Base-by-base conservation (phyloP, 2,797 vertebrate genomes). In the Siniperca undulata region DNA sequence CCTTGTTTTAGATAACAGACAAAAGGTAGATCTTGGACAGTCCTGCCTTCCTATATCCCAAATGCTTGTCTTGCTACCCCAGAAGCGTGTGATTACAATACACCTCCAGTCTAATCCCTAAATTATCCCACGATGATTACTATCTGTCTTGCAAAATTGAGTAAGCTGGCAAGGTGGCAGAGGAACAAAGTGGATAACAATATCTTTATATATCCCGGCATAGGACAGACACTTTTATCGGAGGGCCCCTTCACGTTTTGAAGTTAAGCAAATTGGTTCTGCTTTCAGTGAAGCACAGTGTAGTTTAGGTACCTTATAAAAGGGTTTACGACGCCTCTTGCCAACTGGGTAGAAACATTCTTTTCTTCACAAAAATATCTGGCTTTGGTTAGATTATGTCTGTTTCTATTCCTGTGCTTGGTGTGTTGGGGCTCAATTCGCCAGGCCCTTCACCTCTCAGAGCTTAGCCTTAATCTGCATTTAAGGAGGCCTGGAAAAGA, bases 261-360 rank as follows among this genome's bases (percentile, higher is more conserved):
- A 95, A 95, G 93, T 95, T 95, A 95, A 96, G 95, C 93, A 93
- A 95, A 95, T 96, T 93, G 91, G 95, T 95, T 96, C 93, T 95
- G 95, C 95, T 94, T 90, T 90, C 88, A 87, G 86, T 89, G 91
- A 91, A 95, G 86, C 87, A 75, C 90, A 81, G 81, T 88, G 88
- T 89, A 91, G 90, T 93, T 91, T 84, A 86, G 92, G 86, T 87
- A 89, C 77, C 84, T 93, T 93, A 90, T 93, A 94, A 95, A 95
- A 93, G 89, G 92, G 88, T 94, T 95, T 94, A 94, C 68, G 85
- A 91, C 36, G 93, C 87, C 83, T 94, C 91, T 88, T 95, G 93
- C 95, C 93, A 95, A 89, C 82, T 30, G 78, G 87, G 89, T 87
- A 86, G 90, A 94, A 93, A 94, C 86, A 84, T 92, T 93, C 87